phyloP scores from a whole-genome alignment of 1,140 invertebrate species.

The Yoshiicerus persimilis region DNA sequence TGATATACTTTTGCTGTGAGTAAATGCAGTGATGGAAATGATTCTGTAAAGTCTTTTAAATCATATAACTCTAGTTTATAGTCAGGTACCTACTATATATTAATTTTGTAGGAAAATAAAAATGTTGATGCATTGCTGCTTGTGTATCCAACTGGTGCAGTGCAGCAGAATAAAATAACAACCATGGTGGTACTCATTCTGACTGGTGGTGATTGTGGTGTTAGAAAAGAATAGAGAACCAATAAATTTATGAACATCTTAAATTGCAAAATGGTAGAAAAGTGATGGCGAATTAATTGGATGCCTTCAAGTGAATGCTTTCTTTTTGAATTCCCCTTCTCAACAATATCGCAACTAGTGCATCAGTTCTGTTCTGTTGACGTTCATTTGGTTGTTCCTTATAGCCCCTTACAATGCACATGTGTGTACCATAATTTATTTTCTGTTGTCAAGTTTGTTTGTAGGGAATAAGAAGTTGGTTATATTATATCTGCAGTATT shows the following conservation, averaged over 20 bases:
- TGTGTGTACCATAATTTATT: neutral
- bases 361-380: neutral
- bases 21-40: neutral
- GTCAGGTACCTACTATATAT: neutral
- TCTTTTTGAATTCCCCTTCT: neutral
- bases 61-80: neutral
- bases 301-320: neutral
- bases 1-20: neutral
- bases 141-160: neutral
- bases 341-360: neutral
- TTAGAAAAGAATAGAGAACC: neutral
- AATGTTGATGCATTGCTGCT: neutral
- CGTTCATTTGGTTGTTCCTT: neutral
- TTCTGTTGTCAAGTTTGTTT: neutral
- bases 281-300: conserved; percentile 13
- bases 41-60: neutral
- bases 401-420: neutral
- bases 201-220: neutral
- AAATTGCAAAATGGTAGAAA: conserved; percentile 3
- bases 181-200: neutral
- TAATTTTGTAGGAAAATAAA: neutral
- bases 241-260: conserved; percentile 3
- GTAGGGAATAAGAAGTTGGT: neutral
- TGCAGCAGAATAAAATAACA: neutral
- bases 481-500: neutral